Percentiles rank a stretch among this genome's conserved stretches.
Evolutionary conservation across 2,888 invertebrate species (phyloP).

Genomic region (Acronicta psi): DNA sequence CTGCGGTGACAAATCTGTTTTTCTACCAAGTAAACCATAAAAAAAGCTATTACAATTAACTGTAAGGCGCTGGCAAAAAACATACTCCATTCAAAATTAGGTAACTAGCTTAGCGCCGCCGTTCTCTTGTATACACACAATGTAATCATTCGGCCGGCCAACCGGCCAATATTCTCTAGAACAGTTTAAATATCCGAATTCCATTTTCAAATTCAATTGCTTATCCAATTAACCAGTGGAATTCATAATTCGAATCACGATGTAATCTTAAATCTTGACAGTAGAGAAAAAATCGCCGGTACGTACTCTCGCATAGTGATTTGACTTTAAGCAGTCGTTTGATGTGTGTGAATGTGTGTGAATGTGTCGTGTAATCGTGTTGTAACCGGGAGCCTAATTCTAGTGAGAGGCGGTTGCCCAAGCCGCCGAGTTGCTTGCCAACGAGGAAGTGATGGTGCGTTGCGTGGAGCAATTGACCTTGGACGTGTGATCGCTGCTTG

Average conservation of each 20-base stretch:
- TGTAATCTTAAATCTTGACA: slow-evolving; percentile 10
- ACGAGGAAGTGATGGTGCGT: slow-evolving; percentile 83
- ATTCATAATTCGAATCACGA: slow-evolving; percentile 32
- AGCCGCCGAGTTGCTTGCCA: slow-evolving; percentile 74
- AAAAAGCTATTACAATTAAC: slow-evolving; percentile 32
- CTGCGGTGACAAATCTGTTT: slow-evolving; percentile 18
- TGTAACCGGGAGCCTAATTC: slow-evolving; percentile 80
- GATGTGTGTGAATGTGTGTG: slow-evolving; percentile 58
- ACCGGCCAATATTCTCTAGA: slow-evolving; percentile 5
- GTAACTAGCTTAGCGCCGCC: slow-evolving; percentile 11
- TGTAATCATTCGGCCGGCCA: slow-evolving; percentile 13
- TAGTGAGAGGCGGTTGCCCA: slow-evolving; percentile 84
- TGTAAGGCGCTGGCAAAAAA: slow-evolving; percentile 25
- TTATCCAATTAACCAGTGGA: slow-evolving; percentile 16
- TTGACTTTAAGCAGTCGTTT: slow-evolving; percentile 34
- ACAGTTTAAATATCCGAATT: slow-evolving; percentile 22
- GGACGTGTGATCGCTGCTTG: slow-evolving; percentile 68
- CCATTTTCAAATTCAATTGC: slow-evolving; percentile 13
- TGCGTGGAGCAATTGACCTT: slow-evolving; percentile 83
- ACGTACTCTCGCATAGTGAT: slow-evolving; percentile 20
- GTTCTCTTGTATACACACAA: slow-evolving; percentile 33
- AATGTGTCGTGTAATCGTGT: too few relatives aligned
- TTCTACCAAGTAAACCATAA: slow-evolving; percentile 5
- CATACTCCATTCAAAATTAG: slow-evolving; percentile 16
- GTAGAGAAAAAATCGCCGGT: slow-evolving; percentile 12